These are phyloP conservation scores for Porites australiensis DNA, from an alignment of 64 coral and sea anemone species.

Conservation along the genomic window DNA sequence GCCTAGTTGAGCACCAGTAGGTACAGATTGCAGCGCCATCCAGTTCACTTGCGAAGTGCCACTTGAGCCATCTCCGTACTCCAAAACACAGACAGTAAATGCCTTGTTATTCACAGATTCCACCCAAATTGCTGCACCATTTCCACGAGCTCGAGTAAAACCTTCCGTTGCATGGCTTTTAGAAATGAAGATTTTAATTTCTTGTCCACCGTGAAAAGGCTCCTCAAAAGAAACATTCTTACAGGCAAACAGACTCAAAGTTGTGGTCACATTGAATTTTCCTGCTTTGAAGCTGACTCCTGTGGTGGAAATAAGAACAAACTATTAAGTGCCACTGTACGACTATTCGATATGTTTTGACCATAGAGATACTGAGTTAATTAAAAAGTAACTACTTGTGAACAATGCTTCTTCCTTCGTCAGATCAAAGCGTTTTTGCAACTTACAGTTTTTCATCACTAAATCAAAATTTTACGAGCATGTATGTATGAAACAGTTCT, in stretches of 20 bases:
- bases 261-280: conserved; percentile 29
- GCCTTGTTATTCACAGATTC: conserved; percentile 5
- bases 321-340: too few relatives aligned
- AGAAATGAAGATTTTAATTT: conserved; percentile 36
- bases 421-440: too few relatives aligned
- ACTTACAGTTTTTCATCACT: too few relatives aligned
- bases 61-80: conserved; percentile 51
- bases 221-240: conserved; percentile 10
- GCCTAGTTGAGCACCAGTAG: conserved; percentile 48
- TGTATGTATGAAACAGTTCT: too few relatives aligned
- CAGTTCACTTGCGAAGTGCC: conserved; percentile 48
- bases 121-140: conserved; percentile 67
- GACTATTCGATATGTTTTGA: too few relatives aligned
- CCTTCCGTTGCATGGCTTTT: conserved; percentile 5
- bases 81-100: conserved; percentile 42
- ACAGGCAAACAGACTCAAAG: background rate
- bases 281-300: background rate
- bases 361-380: too few relatives aligned
- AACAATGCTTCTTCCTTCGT: too few relatives aligned
- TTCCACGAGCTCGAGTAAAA: background rate
- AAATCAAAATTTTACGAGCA: too few relatives aligned
- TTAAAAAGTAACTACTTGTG: too few relatives aligned
- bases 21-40: conserved; percentile 44
- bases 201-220: conserved; percentile 17
- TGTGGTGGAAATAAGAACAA: too few relatives aligned